Conservation (phyloP, 2,797 vertebrate genomes). For the Gallinago nigripennis region DNA sequence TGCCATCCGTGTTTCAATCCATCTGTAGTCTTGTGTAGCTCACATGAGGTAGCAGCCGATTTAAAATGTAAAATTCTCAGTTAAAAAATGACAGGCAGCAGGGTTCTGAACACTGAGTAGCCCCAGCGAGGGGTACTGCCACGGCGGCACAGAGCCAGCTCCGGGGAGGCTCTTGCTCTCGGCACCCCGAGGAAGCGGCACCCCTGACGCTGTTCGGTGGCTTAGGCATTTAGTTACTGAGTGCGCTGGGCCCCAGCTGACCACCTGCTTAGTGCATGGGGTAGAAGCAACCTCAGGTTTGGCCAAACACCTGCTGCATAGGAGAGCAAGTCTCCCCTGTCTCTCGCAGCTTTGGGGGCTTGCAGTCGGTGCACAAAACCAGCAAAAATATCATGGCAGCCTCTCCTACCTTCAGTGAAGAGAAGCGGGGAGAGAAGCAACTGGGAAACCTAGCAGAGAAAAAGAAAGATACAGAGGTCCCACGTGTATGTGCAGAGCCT, state of each 20-base stretch:
- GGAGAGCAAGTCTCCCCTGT: background rate
- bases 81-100: background rate
- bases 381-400: background rate
- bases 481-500: background rate
- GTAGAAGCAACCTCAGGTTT: background rate
- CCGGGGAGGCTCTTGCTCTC: background rate
- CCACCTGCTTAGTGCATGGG: background rate
- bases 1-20: background rate
- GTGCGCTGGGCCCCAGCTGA: background rate
- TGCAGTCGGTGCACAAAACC: background rate
- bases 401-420: background rate
- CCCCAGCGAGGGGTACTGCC: background rate
- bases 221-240: background rate
- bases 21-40: background rate
- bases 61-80: background rate
- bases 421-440: background rate
- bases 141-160: background rate
- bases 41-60: background rate
- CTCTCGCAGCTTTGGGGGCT: background rate
- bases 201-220: background rate
- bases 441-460: background rate
- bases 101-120: background rate
- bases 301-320: background rate
- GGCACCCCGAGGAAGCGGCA: background rate
- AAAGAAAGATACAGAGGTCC: background rate